Evolutionary conservation across 2,797 vertebrate species (phyloP), one percentile per base, ranked within the genome.

Genomic region (Salmo trutta): DNA sequence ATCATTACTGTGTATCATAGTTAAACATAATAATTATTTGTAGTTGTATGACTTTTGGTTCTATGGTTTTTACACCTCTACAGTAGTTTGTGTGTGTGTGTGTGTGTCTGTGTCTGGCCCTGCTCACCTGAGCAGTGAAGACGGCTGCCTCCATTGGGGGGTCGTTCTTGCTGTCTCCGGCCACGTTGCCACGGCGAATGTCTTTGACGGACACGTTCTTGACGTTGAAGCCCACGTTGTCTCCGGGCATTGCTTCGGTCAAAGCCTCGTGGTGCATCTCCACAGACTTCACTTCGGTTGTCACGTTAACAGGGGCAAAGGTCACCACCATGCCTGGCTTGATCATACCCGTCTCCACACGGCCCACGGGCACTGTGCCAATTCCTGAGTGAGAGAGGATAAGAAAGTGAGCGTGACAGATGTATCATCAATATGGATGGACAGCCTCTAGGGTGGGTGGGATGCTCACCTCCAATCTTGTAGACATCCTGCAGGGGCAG

Each of bases 401-500:
- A 36, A n/a, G 15, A 15, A 19, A 76, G 31, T 24, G 33, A 29
- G 24, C 47, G 12, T 10, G 31, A 24, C 1, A 12, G n/a, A 19
- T 12, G 7, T n/a, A 19, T 69, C 41, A 24, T 21, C 21, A 24
- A 27, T 12, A 10, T 64, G 59, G 19, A 5, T 24, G 21, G 21
- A 64, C 59, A 27, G 21, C 3, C 59, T 62, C 7, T 64, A 27
- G 21, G n/a, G 24, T 64, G 59, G 21, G 41, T 15, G 69, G 2
- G 5, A 21, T 5, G 75, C 73, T 83, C 93, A 95, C 97, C 97
- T 85, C 97, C 98, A 8, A 98, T 99, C 90, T 98, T 99, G 93
- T 99, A 99, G 82, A 99, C 97, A 21, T 99, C 98, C 84, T 99
- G 98, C 73, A 99, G 94, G 7, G 97, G 98, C 83, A 99, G 94